Evolutionary conservation across 2,797 vertebrate species (phyloP).

Genomic region (Gila robusta): DNA sequence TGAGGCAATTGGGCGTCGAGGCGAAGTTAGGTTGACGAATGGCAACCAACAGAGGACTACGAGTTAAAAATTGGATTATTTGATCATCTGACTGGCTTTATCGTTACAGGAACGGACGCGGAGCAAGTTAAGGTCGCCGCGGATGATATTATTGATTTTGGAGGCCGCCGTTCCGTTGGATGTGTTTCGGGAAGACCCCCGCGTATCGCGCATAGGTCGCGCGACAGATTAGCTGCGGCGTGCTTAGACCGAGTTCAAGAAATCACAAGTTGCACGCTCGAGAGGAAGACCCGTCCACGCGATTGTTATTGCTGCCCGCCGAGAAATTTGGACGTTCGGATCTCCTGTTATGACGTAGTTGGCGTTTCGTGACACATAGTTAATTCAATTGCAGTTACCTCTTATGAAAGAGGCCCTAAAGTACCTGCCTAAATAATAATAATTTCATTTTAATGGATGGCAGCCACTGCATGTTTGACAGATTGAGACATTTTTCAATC

Average conservation of each 20-base stretch:
- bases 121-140: conserved; percentile 49
- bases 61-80: conserved; percentile 79
- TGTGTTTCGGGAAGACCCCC: conserved; percentile 65
- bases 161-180: conserved; percentile 35
- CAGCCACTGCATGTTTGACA: conserved; percentile 19
- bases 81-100: conserved; percentile 65
- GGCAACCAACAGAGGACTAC: conserved; percentile 86
- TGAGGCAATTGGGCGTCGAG: conserved; percentile 59
- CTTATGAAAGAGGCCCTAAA: conserved; percentile 29
- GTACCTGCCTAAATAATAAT: conserved; percentile 17
- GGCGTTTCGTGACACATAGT: conserved; percentile 51
- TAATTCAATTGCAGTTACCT: conserved; percentile 25
- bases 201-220: conserved; percentile 41
- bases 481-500: not conserved
- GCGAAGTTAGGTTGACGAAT: conserved; percentile 77
- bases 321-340: conserved; percentile 9
- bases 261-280: conserved; percentile 78
- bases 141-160: conserved; percentile 15
- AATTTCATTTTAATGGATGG: not conserved
- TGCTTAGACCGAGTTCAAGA: conserved; percentile 81
- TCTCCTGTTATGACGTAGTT: conserved; percentile 44
- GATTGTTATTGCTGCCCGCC: conserved; percentile 14
- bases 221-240: conserved; percentile 80
- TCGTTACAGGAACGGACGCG: conserved; percentile 35
- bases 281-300: conserved; percentile 61